Percentiles rank a stretch among this genome's conserved stretches.
phyloP scores from a whole-genome alignment of 1,140 invertebrate species.

The Mesaphorura yosii region DNA sequence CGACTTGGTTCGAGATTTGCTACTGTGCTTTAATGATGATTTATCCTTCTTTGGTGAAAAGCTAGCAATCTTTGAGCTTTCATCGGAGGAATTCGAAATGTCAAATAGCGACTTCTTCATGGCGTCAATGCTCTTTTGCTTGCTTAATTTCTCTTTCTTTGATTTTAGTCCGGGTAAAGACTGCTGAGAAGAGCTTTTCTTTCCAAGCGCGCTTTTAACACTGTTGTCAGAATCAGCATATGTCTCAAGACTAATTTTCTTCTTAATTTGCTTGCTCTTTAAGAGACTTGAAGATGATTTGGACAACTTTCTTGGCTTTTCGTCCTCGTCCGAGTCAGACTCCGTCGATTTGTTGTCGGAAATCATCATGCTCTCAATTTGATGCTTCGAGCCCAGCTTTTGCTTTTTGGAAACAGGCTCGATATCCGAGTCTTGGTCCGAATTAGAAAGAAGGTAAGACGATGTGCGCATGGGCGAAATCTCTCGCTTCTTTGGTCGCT shows the following conservation, averaged over 20 bases:
- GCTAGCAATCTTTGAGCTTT: conserved; percentile 34
- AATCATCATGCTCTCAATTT: too few species aligned
- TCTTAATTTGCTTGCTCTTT: too few species aligned
- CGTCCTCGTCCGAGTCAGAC: too few species aligned
- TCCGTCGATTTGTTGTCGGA: too few species aligned
- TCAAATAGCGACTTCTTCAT: conserved; percentile 24
- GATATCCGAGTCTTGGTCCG: conserved; percentile 25
- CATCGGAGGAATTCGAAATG: conserved; percentile 20
- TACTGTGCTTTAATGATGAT: conserved; percentile 38
- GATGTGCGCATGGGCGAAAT: conserved; percentile 8
- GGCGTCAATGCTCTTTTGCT: conserved; percentile 23
- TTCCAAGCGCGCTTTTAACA: conserved; percentile 4
- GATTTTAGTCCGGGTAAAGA: neutral
- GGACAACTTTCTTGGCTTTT: too few species aligned
- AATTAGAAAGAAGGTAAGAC: conserved; percentile 21
- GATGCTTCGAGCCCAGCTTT: conserved; percentile 25
- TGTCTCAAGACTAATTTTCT: conserved; percentile 5
- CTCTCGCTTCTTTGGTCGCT: conserved; percentile 12
- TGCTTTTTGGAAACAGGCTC: conserved; percentile 27
- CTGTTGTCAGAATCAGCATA: conserved; percentile 28
- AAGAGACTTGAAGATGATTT: too few species aligned
- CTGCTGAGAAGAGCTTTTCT: neutral
- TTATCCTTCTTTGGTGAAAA: conserved; percentile 11
- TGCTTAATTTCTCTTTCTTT: conserved; percentile 22
- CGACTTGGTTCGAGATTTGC: conserved; percentile 20